These are phyloP conservation scores for Athripsodes cinereus DNA, from an alignment of 2,888 invertebrate genomes.

Conservation along the genomic window DNA sequence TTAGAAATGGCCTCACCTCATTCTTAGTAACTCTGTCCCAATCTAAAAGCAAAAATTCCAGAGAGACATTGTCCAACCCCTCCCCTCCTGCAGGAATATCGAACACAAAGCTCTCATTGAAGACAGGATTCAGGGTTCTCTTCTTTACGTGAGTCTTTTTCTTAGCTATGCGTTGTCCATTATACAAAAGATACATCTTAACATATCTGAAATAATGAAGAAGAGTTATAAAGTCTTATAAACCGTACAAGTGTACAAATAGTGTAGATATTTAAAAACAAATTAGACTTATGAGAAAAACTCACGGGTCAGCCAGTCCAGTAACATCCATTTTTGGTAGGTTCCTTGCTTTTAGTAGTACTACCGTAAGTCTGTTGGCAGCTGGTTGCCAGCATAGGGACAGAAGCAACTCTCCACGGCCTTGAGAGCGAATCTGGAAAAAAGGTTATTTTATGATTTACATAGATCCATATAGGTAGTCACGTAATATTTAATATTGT, in stretches of 20 bases:
- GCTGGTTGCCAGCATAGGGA: conserved; percentile 98
- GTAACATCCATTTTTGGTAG: conserved; percentile 98
- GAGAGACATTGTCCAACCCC: conserved; percentile 73
- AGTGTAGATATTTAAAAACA: too few relatives aligned
- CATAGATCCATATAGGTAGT: too few relatives aligned
- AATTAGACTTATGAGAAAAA: background rate
- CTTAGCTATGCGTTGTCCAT: conserved; percentile 96
- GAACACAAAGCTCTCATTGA: conserved; percentile 98
- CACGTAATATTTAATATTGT: too few relatives aligned
- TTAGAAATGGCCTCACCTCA: conserved; percentile 76
- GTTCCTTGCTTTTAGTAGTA: conserved; percentile 94
- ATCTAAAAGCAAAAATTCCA: conserved; percentile 86
- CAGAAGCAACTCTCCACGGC: conserved; percentile 90
- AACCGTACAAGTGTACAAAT: too few relatives aligned
- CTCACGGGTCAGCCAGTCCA: conserved; percentile 93
- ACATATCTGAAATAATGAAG: conserved; percentile 52
- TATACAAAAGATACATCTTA: conserved; percentile 94
- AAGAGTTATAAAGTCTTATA: too few relatives aligned
- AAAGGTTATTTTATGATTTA: too few relatives aligned
- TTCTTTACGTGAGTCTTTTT: conserved; percentile 99
- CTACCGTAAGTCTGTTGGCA: conserved; percentile 90
- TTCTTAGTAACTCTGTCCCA: conserved; percentile 99
- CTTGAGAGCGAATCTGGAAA: conserved; percentile 79
- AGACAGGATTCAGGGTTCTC: conserved; percentile 94
- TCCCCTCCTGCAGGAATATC: conserved; percentile 83